phyloP scores from a whole-genome alignment of 2,113 vertebrate species.

The Formicarius rufipectus region DNA sequence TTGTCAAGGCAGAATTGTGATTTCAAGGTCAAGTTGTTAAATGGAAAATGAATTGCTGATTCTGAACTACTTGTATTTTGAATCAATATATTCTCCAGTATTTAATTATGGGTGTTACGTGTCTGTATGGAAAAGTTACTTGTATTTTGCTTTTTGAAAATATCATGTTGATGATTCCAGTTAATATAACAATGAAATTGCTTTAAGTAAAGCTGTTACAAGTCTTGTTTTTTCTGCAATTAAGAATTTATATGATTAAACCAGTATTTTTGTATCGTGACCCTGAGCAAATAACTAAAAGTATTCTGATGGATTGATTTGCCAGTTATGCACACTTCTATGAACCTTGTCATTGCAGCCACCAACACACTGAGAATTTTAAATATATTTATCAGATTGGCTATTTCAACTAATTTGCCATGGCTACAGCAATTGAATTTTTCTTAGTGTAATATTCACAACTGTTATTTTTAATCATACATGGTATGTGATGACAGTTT shows the following conservation, averaged over 20 bases:
- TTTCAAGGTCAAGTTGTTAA: background rate
- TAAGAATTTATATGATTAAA: background rate
- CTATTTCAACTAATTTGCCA: background rate
- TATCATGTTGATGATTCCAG: background rate
- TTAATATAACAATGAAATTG: background rate
- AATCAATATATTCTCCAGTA: background rate
- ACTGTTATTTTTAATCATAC: background rate
- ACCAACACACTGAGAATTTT: background rate
- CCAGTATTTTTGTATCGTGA: background rate
- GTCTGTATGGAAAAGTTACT: background rate
- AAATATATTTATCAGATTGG: background rate
- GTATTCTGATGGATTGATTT: background rate
- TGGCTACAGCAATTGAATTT: background rate
- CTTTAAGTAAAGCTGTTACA: background rate
- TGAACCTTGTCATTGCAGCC: background rate
- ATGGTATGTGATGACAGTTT: background rate
- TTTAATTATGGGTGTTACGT: background rate
- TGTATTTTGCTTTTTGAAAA: background rate
- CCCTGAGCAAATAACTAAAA: background rate
- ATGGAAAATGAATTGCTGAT: background rate
- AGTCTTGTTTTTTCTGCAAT: background rate
- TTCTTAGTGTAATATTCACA: background rate
- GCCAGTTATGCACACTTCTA: background rate
- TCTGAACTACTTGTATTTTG: background rate
- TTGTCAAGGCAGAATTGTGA: background rate